phyloP scores from a whole-genome alignment of 2,797 vertebrate species.

The Emydoidea blandingii region DNA sequence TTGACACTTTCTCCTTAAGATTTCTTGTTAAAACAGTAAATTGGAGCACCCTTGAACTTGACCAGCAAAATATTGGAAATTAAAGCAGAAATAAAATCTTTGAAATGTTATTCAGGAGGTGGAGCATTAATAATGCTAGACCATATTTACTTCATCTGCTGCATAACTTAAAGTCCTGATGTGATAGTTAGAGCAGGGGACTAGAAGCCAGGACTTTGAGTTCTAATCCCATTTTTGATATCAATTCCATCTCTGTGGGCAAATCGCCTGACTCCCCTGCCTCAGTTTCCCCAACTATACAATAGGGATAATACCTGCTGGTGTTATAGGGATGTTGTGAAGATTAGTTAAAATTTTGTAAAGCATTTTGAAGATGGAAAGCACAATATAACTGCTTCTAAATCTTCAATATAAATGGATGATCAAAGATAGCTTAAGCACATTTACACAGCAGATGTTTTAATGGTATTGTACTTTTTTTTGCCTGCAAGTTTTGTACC shows the following conservation, averaged over 20 bases:
- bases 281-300: slow-evolving; percentile 57
- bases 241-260: slow-evolving; percentile 61
- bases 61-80: slow-evolving; percentile 38
- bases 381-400: slow-evolving; percentile 53
- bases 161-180: slow-evolving; percentile 59
- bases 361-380: slow-evolving; percentile 49
- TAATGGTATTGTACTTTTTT: slow-evolving; percentile 29
- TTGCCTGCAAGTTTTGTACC: slow-evolving; percentile 68
- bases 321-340: slow-evolving; percentile 2
- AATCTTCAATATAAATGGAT: slow-evolving; percentile 50
- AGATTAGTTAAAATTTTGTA: slow-evolving; percentile 38
- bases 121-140: slow-evolving; percentile 29
- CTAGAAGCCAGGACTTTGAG: slow-evolving; percentile 72
- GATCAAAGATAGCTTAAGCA: slow-evolving; percentile 18
- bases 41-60: slow-evolving; percentile 49
- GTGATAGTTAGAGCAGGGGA: slow-evolving; percentile 15
- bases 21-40: slow-evolving; percentile 42
- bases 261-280: slow-evolving; percentile 54
- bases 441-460: slow-evolving; percentile 40
- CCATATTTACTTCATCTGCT: slow-evolving; percentile 38
- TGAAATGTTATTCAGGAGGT: slow-evolving; percentile 51
- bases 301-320: slow-evolving; percentile 42
- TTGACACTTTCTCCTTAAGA: slow-evolving; percentile 34
- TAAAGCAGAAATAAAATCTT: slow-evolving; percentile 37
- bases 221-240: slow-evolving; percentile 64